These are phyloP conservation scores for Aix galericulata DNA, from an alignment of 2,113 vertebrate species.

Conservation along the genomic window DNA sequence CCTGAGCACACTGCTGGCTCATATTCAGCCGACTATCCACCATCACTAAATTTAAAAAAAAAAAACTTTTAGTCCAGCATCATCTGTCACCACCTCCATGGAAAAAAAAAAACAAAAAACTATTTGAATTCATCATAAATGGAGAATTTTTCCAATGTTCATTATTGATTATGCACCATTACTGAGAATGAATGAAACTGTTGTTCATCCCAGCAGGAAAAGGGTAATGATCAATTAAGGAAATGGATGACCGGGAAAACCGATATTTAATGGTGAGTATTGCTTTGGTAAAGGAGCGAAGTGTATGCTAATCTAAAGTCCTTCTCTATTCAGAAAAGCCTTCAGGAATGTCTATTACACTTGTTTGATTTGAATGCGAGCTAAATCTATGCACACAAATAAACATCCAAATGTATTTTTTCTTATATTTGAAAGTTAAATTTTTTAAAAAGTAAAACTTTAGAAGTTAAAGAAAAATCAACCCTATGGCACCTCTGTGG, in stretches of 20 bases:
- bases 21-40: too few species aligned
- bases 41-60: too few species aligned
- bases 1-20: too few species aligned
- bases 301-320: neutral
- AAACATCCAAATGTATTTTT: neutral
- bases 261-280: neutral
- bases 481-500: fast-evolving
- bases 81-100: neutral
- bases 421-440: neutral
- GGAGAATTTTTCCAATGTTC: neutral
- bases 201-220: neutral
- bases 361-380: neutral
- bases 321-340: neutral
- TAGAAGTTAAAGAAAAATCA: neutral
- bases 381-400: neutral
- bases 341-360: neutral
- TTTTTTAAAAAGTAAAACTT: neutral
- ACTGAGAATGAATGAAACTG: neutral
- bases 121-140: neutral
- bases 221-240: neutral
- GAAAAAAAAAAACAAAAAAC: neutral
- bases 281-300: neutral
- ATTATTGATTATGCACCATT: neutral
- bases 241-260: neutral
- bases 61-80: neutral